Evolutionary conservation across 2,113 vertebrate genomes (phyloP).

Genomic region (Otolemur garnettii): DNA sequence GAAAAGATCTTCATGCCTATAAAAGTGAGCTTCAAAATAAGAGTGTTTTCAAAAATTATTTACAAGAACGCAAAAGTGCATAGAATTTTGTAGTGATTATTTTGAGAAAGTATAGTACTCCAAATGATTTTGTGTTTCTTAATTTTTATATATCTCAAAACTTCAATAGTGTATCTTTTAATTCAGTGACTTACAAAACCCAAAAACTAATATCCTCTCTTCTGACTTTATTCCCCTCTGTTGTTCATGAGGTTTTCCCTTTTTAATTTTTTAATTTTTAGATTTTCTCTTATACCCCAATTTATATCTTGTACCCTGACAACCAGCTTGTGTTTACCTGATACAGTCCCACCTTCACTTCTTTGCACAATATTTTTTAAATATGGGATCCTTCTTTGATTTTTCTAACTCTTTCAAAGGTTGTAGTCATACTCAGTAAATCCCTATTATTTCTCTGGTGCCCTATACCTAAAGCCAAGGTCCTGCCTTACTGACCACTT

Average conservation of each 20-base stretch:
- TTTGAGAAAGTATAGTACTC: too few relatives aligned
- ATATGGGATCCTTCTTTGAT: background rate
- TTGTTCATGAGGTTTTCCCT: constrained; percentile 21
- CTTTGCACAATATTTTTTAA: background rate
- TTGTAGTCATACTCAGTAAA: background rate
- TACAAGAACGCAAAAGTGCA: too few relatives aligned
- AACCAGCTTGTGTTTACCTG: background rate
- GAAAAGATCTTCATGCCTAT: too few relatives aligned
- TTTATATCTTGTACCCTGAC: background rate
- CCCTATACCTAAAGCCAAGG: background rate
- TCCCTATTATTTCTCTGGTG: background rate
- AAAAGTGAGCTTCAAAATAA: too few relatives aligned
- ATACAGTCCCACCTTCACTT: background rate
- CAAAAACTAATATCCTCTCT: background rate
- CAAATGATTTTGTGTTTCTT: too few relatives aligned
- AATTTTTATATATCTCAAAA: too few relatives aligned
- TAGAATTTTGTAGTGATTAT: too few relatives aligned
- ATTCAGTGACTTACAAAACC: background rate
- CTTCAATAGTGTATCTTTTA: background rate
- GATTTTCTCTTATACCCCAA: background rate
- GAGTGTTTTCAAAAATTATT: too few relatives aligned
- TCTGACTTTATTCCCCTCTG: background rate
- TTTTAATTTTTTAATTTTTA: too few relatives aligned
- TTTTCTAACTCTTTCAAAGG: constrained; percentile 21
- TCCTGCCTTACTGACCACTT: constrained; percentile 15